These are phyloP conservation scores for Operophtera brumata DNA, from an alignment of 2,888 invertebrate species.

Conservation along the genomic window DNA sequence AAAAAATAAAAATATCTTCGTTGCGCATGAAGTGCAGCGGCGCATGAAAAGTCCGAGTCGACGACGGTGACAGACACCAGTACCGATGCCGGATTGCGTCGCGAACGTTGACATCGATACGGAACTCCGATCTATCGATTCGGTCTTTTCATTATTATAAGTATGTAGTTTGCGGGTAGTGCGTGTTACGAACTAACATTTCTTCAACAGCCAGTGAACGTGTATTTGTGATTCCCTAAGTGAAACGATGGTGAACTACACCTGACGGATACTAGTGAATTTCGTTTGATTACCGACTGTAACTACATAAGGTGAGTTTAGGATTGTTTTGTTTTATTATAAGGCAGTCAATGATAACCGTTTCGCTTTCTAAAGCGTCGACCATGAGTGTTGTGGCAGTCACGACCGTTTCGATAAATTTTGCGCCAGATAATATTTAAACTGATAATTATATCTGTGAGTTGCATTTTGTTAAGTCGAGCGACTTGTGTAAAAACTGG, in stretches of 20 bases:
- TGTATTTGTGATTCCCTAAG: slow-evolving; percentile 64
- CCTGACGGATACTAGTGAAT: slow-evolving; percentile 65
- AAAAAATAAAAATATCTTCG: slow-evolving; percentile 47
- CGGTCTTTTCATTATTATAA: slow-evolving; percentile 47
- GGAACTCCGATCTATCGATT: slow-evolving; percentile 53
- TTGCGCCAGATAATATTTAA: slow-evolving; percentile 51
- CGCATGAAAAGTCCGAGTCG: slow-evolving; percentile 64
- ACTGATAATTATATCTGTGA: slow-evolving; percentile 40
- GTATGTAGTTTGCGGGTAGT: slow-evolving; percentile 65
- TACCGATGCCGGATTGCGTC: slow-evolving; percentile 68
- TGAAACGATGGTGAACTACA: slow-evolving; percentile 76
- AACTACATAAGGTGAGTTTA: slow-evolving; percentile 62
- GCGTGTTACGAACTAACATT: slow-evolving; percentile 57
- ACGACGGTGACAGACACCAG: slow-evolving; percentile 51
- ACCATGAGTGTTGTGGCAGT: slow-evolving; percentile 73
- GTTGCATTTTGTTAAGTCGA: slow-evolving; percentile 38
- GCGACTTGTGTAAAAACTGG: slow-evolving; percentile 52
- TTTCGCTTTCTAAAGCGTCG: slow-evolving; percentile 75
- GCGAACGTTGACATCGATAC: slow-evolving; percentile 70
- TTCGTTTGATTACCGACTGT: slow-evolving; percentile 52
- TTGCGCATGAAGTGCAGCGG: slow-evolving; percentile 67
- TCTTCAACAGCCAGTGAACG: slow-evolving; percentile 58
- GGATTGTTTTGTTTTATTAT: slow-evolving; percentile 48
- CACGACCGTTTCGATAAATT: slow-evolving; percentile 58
- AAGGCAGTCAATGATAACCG: slow-evolving; percentile 63